Evolutionary conservation across 2,797 vertebrate genomes (phyloP), one percentile per base, ranked within the genome.

Genomic region (Semotilus atromaculatus): DNA sequence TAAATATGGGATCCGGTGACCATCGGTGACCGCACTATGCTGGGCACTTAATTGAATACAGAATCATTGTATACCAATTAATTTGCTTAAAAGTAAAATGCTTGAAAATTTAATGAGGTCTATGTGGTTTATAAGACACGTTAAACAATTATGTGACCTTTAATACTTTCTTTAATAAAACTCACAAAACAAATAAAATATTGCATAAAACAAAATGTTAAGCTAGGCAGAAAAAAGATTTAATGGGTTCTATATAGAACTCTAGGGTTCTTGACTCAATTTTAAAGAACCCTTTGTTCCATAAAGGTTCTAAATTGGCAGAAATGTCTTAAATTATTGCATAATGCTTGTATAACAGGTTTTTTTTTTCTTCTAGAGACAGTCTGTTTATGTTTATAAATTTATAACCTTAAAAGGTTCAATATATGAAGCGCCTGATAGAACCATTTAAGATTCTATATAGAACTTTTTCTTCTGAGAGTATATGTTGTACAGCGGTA

Each of bases 1-100:
- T 83, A 83, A 83, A 83, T 31, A 77, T 55, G 48, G 62, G 62
- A 68, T 83, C 73, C 3, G 51, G 62, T 83, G 74, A 51, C 81
- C 45, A 31, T 23, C 58, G 23, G 13, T 78, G 58, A 64, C 36
- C 58, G 18, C 34, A 66, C 45, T 77, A 31, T 58, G 34, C 73
- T 43, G 23, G 23, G 34, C 48, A 68, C 45, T 77, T 83, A 29
- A 76, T 55, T 76, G 34, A 83, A 74, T 67, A 23, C 45, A 40
- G 16, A 43, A 62, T 82, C 11, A 72, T 73, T 64, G n/a, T 34
- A 67, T 36, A 67, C 29, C 29, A 18, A 80, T 18, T 36, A 16
- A 80, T 67, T 43, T 80, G 4, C 36, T 67, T 34, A 79, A 80
- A 26, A 75, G 48, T 48, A 48, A 48, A 48, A 48, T 48, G 16